Evolutionary conservation across 2,113 vertebrate genomes (phyloP).

Genomic region (Fukomys damarensis): DNA sequence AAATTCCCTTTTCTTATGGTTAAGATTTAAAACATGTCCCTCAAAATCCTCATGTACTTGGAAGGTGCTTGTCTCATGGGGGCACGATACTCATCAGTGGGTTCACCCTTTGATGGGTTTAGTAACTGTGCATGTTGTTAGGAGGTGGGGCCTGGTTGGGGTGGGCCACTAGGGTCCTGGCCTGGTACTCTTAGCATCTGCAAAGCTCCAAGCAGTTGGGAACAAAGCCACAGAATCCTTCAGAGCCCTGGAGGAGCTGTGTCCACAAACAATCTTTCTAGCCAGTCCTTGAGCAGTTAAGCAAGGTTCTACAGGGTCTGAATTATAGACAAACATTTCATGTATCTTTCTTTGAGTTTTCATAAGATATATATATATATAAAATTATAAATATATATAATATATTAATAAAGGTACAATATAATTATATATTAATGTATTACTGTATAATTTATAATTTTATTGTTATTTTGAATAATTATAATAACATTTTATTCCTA

Average conservation of each 20-base stretch:
- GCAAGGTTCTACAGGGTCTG: background rate
- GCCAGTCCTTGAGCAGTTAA: background rate
- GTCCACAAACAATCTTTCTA: background rate
- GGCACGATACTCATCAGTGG: background rate
- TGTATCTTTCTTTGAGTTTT: background rate
- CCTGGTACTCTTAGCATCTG: background rate
- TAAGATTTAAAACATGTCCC: background rate
- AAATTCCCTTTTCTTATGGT: background rate
- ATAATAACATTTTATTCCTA: background rate
- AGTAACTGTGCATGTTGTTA: background rate
- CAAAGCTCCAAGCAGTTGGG: background rate
- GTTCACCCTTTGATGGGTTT: background rate
- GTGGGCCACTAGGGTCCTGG: background rate
- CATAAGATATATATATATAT: too few species aligned
- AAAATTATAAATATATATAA: too few species aligned
- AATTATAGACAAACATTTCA: background rate
- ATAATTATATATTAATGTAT: too few species aligned
- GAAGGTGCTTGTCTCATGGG: background rate
- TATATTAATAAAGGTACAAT: too few species aligned
- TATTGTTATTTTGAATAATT: too few species aligned
- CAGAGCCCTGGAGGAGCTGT: background rate
- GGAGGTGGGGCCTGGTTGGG: background rate
- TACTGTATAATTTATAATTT: too few species aligned
- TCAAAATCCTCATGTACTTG: background rate
- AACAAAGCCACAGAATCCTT: background rate